A percentile compares a stretch with the other conserved stretches of the same genome.
These are phyloP conservation scores for Setipinna tenuifilis DNA, from an alignment of 2,797 vertebrate genomes.

Conservation along the genomic window DNA sequence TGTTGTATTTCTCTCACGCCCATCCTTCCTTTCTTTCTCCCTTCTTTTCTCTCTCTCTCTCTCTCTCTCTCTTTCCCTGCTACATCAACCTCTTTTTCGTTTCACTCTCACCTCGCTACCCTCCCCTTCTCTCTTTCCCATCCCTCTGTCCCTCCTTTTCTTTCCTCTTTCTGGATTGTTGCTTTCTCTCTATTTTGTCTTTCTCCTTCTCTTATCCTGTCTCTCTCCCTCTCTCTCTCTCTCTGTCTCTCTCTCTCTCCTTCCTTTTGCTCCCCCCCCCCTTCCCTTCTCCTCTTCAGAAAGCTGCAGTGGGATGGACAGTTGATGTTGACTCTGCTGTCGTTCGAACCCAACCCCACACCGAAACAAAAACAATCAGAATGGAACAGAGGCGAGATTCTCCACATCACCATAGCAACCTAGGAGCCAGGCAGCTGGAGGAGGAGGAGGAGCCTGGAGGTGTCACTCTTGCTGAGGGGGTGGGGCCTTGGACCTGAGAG, in stretches of 20 bases:
- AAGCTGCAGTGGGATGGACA: slow-evolving; percentile 99
- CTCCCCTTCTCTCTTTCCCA: neutral
- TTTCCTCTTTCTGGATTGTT: too few species aligned
- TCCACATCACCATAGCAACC: slow-evolving; percentile 57
- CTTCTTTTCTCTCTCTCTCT: too few species aligned
- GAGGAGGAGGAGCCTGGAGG: slow-evolving; percentile 51
- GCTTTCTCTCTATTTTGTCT: too few species aligned
- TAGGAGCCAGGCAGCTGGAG: slow-evolving; percentile 55
- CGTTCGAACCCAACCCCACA: slow-evolving; percentile 73
- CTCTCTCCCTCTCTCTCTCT: neutral
- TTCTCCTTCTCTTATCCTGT: too few species aligned
- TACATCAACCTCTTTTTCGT: too few species aligned
- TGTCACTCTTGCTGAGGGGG: slow-evolving; percentile 15
- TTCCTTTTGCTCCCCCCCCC: slow-evolving; percentile 14
- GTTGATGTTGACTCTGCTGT: slow-evolving; percentile 94
- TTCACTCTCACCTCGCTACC: too few species aligned
- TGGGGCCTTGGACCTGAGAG: slow-evolving; percentile 10
- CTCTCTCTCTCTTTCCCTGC: too few species aligned
- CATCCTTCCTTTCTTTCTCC: too few species aligned
- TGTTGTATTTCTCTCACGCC: neutral
- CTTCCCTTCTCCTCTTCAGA: slow-evolving; percentile 72
- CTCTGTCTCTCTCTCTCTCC: slow-evolving; percentile 4
- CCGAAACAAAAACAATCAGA: slow-evolving; percentile 79
- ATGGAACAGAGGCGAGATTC: slow-evolving; percentile 57
- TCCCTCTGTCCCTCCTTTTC: neutral